Evolutionary conservation across 2,113 vertebrate species (phyloP).

Genomic region (Melierax canorus): DNA sequence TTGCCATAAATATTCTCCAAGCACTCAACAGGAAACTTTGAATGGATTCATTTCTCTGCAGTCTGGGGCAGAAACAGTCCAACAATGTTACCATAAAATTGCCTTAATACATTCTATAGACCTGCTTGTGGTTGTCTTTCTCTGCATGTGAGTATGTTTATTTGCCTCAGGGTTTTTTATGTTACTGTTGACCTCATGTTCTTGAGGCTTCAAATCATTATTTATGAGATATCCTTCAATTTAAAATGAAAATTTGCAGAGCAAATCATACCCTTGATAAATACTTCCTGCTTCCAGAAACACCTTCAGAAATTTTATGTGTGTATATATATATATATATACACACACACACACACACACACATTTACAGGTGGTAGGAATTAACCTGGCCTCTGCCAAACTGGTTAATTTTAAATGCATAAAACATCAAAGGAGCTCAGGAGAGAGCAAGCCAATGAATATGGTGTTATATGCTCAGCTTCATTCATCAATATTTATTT

Average conservation of each 20-base stretch:
- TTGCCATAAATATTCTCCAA: neutral
- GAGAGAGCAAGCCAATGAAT: neutral
- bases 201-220: neutral
- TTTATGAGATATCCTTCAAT: neutral
- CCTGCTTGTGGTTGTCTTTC: accelerated
- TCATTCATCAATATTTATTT: constrained; percentile 51
- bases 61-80: neutral
- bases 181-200: neutral
- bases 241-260: constrained; percentile 27
- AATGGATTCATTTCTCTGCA: neutral
- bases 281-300: neutral
- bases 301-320: neutral
- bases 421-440: neutral
- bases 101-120: neutral
- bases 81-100: neutral
- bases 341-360: neutral
- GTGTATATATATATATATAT: too few relatives aligned
- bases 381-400: constrained; percentile 3
- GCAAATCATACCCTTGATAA: neutral
- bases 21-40: neutral
- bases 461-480: neutral
- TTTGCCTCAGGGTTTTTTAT: neutral
- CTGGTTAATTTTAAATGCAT: constrained; percentile 1
- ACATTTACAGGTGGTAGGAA: neutral
- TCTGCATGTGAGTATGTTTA: neutral